Evolutionary conservation across 2,113 vertebrate species (phyloP).

Genomic region (Cairina moschata): DNA sequence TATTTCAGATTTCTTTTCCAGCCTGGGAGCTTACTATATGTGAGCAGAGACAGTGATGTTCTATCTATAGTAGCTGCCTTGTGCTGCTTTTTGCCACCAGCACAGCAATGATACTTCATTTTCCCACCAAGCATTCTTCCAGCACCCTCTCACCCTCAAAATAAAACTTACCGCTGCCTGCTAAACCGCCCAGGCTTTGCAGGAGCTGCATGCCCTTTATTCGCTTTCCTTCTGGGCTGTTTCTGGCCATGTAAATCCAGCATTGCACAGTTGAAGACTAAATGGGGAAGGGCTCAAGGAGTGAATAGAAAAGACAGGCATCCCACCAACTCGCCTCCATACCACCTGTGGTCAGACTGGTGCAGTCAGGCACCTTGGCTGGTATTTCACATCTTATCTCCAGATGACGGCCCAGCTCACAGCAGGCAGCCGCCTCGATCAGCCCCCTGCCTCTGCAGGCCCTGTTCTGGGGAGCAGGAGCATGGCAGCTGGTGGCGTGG

Average conservation of each 20-base stretch:
- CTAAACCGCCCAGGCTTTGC: background rate
- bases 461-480: background rate
- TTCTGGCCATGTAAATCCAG: rapidly evolving
- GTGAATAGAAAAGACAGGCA: background rate
- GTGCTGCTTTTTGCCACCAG: background rate
- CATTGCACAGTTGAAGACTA: background rate
- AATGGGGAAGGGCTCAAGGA: background rate
- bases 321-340: background rate
- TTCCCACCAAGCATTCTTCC: background rate
- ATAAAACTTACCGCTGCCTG: background rate
- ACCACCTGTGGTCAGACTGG: background rate
- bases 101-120: background rate
- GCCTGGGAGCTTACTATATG: background rate
- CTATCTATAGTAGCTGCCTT: background rate
- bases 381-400: background rate
- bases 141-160: background rate
- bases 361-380: background rate
- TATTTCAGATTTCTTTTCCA: slow-evolving; percentile 13
- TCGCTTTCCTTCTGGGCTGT: background rate
- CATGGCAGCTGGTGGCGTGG: rapidly evolving
- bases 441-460: background rate
- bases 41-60: background rate
- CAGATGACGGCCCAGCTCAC: background rate
- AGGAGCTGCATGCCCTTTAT: background rate
- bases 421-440: background rate